Evolutionary conservation across 2,797 vertebrate genomes (phyloP).

Genomic region (Bucorvus abyssinicus): DNA sequence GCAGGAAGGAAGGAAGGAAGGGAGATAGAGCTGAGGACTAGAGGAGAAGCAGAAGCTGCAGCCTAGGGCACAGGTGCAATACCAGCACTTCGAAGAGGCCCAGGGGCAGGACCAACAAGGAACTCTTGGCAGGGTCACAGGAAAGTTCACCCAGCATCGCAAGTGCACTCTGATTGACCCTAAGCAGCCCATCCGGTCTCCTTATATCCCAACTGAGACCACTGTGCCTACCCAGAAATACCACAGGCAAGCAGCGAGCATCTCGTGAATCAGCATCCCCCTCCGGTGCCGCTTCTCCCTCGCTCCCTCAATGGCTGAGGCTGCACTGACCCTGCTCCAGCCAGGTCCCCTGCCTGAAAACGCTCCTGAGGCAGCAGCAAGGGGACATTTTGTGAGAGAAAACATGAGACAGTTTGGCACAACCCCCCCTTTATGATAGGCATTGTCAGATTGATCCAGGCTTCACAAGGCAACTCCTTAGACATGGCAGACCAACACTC

Average conservation of each 20-base stretch:
- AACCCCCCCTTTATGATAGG: not conserved
- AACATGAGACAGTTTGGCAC: not conserved
- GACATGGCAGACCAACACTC: not conserved
- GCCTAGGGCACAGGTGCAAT: not conserved
- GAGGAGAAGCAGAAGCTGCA: not conserved
- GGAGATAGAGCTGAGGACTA: not conserved
- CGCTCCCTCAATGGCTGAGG: not conserved
- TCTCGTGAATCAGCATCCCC: not conserved
- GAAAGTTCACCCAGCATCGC: not conserved
- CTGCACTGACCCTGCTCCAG: not conserved
- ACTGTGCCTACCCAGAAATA: not conserved
- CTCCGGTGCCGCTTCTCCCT: not conserved
- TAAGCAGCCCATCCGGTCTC: not conserved
- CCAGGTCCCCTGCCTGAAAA: not conserved
- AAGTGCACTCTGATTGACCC: not conserved
- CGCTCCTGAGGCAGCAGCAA: not conserved
- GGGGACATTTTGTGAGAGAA: not conserved
- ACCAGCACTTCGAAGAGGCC: not conserved
- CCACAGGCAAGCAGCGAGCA: not conserved
- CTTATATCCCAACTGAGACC: not conserved
- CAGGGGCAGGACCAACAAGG: not conserved
- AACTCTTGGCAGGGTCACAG: not conserved
- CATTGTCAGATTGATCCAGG: not conserved
- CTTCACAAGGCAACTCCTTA: not conserved
- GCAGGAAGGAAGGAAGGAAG: not conserved